Percentiles rank a stretch among this genome's conserved stretches.
These are phyloP conservation scores for Calephelis virginiensis DNA, from an alignment of 1,140 invertebrate species.

Conservation along the genomic window DNA sequence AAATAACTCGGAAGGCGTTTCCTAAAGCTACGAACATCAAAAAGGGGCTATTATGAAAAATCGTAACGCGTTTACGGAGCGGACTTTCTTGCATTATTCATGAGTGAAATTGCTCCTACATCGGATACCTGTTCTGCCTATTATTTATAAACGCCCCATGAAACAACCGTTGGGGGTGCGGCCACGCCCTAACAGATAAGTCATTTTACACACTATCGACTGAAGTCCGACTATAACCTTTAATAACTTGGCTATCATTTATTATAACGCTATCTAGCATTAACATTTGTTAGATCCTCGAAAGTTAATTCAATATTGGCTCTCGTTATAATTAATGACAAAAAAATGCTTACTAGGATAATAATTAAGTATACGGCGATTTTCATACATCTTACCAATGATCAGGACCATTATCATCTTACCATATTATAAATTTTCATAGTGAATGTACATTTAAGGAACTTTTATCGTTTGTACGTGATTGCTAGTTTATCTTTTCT, in stretches of 20 bases:
- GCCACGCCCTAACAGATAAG: constrained; percentile 33
- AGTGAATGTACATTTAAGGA: too few species aligned
- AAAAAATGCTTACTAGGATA: too few species aligned
- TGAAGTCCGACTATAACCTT: neutral
- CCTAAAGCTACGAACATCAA: constrained; percentile 42
- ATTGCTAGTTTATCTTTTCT: too few species aligned
- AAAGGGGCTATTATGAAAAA: constrained; percentile 72
- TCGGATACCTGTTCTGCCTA: constrained; percentile 47
- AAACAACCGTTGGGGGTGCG: constrained; percentile 25
- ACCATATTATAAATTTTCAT: too few species aligned
- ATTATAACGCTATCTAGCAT: too few species aligned
- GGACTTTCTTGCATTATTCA: constrained; percentile 69
- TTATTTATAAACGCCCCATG: constrained; percentile 43
- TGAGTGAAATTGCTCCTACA: constrained; percentile 57
- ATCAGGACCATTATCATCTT: too few species aligned
- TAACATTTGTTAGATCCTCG: too few species aligned
- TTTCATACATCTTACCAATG: too few species aligned
- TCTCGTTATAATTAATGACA: too few species aligned
- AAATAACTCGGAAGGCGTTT: constrained; percentile 41
- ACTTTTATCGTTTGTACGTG: too few species aligned
- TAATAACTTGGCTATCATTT: neutral
- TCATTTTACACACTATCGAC: constrained; percentile 1
- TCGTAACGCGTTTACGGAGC: constrained; percentile 70
- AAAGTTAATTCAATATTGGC: too few species aligned
- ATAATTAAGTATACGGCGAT: too few species aligned